phyloP scores from a whole-genome alignment of 2,888 invertebrate genomes.

The Thysanoteuthis rhombus region DNA sequence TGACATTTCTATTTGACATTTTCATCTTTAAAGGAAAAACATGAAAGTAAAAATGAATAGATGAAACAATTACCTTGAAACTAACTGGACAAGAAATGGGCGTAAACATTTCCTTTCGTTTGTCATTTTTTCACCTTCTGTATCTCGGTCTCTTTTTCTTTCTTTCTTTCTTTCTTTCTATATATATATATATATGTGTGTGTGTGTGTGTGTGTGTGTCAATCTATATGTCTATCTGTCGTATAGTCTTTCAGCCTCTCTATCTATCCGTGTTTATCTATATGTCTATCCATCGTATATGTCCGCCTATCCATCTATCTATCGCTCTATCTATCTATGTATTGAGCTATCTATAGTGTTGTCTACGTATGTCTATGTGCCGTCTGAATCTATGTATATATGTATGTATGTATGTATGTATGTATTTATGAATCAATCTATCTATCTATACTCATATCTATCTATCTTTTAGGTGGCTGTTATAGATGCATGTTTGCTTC shows the following conservation, averaged over 20 bases:
- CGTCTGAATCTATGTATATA: not conserved
- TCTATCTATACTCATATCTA: too few relatives aligned
- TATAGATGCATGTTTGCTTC: too few relatives aligned
- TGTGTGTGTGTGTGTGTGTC: not conserved
- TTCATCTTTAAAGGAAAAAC: not conserved
- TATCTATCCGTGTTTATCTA: not conserved
- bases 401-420: not conserved
- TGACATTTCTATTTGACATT: not conserved
- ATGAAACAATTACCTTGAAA: not conserved
- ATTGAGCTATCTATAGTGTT: not conserved
- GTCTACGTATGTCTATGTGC: not conserved
- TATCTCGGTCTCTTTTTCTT: too few relatives aligned
- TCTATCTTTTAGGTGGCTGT: too few relatives aligned
- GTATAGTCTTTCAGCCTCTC: too few relatives aligned
- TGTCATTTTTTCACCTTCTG: not conserved
- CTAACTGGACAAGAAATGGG: not conserved
- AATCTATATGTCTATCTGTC: not conserved
- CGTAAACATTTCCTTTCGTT: not conserved
- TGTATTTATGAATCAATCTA: too few relatives aligned
- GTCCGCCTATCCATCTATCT: not conserved
- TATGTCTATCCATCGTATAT: not conserved
- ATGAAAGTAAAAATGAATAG: not conserved
- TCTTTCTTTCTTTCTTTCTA: too few relatives aligned
- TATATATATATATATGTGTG: too few relatives aligned
- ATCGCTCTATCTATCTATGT: not conserved